These are phyloP conservation scores for Theonella swinhoei DNA, from an alignment of 37 sponge, comb jelly and placozoan genomes.

Conservation along the genomic window DNA sequence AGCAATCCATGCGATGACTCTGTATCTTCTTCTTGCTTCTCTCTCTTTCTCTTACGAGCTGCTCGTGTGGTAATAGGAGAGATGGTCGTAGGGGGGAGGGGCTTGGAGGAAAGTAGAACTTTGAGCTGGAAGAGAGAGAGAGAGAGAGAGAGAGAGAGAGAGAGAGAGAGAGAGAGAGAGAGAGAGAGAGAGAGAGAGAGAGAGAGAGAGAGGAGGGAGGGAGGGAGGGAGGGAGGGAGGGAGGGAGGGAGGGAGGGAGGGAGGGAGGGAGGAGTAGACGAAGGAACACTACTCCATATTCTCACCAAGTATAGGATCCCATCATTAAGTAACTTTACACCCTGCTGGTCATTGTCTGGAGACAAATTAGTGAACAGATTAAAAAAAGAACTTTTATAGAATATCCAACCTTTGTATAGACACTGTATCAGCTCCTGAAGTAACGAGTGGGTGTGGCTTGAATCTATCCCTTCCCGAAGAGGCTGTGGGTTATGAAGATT, in stretches of 20 bases:
- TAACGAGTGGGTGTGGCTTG: conserved; percentile 1
- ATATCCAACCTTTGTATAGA: conserved; percentile 47
- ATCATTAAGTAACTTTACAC: neutral
- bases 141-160: conserved; percentile 1
- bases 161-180: neutral
- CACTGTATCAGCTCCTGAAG: conserved; percentile 31
- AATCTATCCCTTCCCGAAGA: conserved; percentile 38
- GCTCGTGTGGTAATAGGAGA: conserved; percentile 63
- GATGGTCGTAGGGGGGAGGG: conserved; percentile 15
- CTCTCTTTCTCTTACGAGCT: conserved; percentile 41
- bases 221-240: conserved; percentile 9
- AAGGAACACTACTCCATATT: neutral
- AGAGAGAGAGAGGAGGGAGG: conserved; percentile 7
- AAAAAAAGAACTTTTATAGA: neutral
- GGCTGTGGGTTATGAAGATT: conserved; percentile 9
- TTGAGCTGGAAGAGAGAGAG: neutral
- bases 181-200: conserved; percentile 29
- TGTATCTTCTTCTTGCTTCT: neutral
- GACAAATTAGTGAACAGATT: neutral
- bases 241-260: neutral
- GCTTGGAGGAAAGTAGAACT: neutral
- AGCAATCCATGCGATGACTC: conserved; percentile 4
- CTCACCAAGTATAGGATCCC: neutral
- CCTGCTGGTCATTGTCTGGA: neutral
- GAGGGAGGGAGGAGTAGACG: neutral